Evolutionary conservation across 2,888 invertebrate genomes (phyloP).

Genomic region (Petrophora chlorosata): DNA sequence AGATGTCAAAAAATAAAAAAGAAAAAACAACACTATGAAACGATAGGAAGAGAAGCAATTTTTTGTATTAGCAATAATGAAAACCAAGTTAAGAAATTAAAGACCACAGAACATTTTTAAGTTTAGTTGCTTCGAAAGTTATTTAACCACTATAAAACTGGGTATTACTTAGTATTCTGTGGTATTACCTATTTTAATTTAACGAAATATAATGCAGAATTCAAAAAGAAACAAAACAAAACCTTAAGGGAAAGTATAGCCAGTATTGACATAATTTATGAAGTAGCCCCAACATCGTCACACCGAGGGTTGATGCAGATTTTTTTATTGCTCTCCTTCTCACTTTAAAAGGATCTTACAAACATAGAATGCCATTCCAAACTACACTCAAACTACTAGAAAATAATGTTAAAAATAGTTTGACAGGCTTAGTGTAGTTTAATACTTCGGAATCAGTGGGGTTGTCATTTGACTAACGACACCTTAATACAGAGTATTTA

Average conservation of each 20-base stretch:
- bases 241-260: constrained; percentile 47
- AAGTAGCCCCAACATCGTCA: constrained; percentile 66
- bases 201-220: too few species aligned
- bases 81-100: too few species aligned
- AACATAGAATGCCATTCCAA: constrained; percentile 19
- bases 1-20: too few species aligned
- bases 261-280: constrained; percentile 69
- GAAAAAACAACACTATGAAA: too few species aligned
- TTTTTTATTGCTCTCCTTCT: constrained; percentile 59
- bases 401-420: constrained; percentile 35
- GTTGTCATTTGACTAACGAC: constrained; percentile 77
- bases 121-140: too few species aligned
- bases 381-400: constrained; percentile 17
- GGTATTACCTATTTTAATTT: too few species aligned
- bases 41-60: too few species aligned
- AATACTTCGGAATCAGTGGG: constrained; percentile 30
- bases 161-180: too few species aligned
- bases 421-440: neutral
- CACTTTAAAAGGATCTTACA: constrained; percentile 31
- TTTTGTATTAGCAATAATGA: too few species aligned
- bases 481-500: constrained; percentile 80
- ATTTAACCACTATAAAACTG: too few species aligned
- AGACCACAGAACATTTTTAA: too few species aligned
- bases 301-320: constrained; percentile 72
- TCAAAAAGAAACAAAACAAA: too few species aligned